Conservation (phyloP, 2,888 invertebrate species). For the Acrobasis consociella region DNA sequence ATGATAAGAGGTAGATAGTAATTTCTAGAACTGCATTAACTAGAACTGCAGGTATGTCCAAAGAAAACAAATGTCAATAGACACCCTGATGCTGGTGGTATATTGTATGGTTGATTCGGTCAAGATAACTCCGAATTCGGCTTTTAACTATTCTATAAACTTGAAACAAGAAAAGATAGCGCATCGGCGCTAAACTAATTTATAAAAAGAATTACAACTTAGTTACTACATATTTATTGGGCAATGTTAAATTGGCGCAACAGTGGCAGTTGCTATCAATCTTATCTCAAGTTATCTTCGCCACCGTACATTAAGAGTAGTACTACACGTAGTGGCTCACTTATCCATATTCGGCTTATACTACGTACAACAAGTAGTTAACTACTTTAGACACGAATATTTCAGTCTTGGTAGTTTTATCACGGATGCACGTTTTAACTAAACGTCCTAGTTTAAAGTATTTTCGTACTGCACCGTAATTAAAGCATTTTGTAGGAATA, state of each 20-base stretch:
- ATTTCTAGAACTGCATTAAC: constrained; percentile 71
- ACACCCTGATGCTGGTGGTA: neutral
- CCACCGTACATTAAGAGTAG: constrained; percentile 24
- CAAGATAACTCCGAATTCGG: constrained; percentile 14
- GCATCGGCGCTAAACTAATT: constrained; percentile 1
- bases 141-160: neutral
- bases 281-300: constrained; percentile 27
- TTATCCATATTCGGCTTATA: constrained; percentile 60
- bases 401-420: constrained; percentile 79
- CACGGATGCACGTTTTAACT: constrained; percentile 66
- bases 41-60: constrained; percentile 58
- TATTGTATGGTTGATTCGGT: constrained; percentile 4
- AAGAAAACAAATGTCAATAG: constrained; percentile 29
- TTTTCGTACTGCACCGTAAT: constrained; percentile 77
- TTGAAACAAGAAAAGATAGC: constrained; percentile 4
- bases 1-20: constrained; percentile 80
- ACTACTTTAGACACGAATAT: constrained; percentile 73
- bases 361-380: constrained; percentile 62
- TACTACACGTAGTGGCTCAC: constrained; percentile 61
- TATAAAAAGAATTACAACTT: neutral
- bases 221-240: neutral
- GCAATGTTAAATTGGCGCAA: constrained; percentile 5
- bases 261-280: constrained; percentile 7
- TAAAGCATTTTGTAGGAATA: constrained; percentile 55
- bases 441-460: constrained; percentile 73